Evolutionary conservation across 2,888 invertebrate genomes (phyloP).

Genomic region (Venustoraphidia nigricollis): DNA sequence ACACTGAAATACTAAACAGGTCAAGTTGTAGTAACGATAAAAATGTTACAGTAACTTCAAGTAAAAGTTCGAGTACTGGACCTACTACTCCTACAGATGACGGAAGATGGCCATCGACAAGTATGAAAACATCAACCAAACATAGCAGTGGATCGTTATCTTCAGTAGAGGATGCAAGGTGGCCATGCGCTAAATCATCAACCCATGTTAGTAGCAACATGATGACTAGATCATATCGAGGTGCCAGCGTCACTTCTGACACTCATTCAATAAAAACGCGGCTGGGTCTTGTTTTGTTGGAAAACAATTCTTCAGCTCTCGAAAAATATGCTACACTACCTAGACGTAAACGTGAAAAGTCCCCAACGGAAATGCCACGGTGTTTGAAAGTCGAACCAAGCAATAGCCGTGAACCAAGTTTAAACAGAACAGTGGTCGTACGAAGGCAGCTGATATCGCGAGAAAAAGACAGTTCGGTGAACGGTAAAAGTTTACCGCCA

Average conservation of each 20-base stretch:
- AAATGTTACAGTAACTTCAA: too few relatives aligned
- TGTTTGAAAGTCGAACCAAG: conserved; percentile 21
- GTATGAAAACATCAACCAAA: conserved; percentile 21
- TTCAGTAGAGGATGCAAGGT: too few relatives aligned
- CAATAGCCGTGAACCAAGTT: conserved; percentile 26
- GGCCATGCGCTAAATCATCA: neutral
- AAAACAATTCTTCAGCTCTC: conserved; percentile 32
- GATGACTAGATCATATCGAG: conserved; percentile 24
- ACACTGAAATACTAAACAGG: too few relatives aligned
- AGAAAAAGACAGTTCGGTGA: conserved; percentile 5
- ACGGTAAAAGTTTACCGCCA: conserved; percentile 29
- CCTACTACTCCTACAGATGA: conserved; percentile 33
- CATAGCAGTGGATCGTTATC: too few relatives aligned
- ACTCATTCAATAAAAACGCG: conserved; percentile 10
- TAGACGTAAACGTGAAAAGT: conserved; percentile 50
- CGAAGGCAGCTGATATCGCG: conserved; percentile 17
- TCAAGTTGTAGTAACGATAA: too few relatives aligned
- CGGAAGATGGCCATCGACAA: conserved; percentile 49
- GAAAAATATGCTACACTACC: conserved; percentile 70
- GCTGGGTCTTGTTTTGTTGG: conserved; percentile 22
- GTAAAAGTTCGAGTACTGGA: neutral
- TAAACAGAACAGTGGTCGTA: conserved; percentile 24
- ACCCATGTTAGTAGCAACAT: conserved; percentile 16
- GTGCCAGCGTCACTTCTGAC: conserved; percentile 20
- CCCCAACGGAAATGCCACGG: conserved; percentile 34